These are phyloP conservation scores for Leptarthrus brevirostris DNA, from an alignment of 2,888 invertebrate species.

Conservation along the genomic window DNA sequence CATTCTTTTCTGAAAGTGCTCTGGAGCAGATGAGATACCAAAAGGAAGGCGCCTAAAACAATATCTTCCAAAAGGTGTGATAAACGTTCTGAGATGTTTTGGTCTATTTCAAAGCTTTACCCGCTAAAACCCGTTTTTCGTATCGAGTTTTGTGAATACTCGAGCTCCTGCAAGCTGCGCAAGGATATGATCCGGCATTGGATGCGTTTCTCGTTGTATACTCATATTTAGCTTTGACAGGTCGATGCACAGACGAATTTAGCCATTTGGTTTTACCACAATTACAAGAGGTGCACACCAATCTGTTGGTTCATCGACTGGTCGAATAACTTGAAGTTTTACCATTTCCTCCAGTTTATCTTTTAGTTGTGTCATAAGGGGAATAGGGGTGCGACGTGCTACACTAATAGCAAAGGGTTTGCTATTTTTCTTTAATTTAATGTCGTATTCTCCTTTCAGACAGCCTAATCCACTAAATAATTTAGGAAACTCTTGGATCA, in stretches of 20 bases:
- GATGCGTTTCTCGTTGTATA: slow-evolving; percentile 56
- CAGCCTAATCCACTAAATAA: not conserved
- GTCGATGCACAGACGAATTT: not conserved
- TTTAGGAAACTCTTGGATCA: not conserved
- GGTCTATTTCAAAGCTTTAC: slow-evolving; percentile 21
- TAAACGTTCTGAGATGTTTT: slow-evolving; percentile 36
- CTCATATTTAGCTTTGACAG: slow-evolving; percentile 56
- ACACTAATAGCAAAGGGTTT: not conserved
- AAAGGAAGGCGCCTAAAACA: slow-evolving; percentile 50
- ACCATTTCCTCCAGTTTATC: not conserved
- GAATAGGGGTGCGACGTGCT: not conserved
- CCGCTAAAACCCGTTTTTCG: slow-evolving; percentile 54
- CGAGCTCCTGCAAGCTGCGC: slow-evolving; percentile 54
- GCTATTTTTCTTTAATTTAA: not conserved
- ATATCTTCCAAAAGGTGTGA: slow-evolving; percentile 52
- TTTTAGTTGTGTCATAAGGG: not conserved
- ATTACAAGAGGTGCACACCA: not conserved
- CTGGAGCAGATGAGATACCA: slow-evolving; percentile 49
- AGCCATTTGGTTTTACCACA: slow-evolving; percentile 4
- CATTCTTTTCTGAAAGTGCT: slow-evolving; percentile 48
- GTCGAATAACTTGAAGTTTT: not conserved
- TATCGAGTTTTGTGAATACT: slow-evolving; percentile 59
- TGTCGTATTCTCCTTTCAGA: not conserved
- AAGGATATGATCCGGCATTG: slow-evolving; percentile 55
- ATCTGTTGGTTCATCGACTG: too few relatives aligned